phyloP scores from a whole-genome alignment of 64 coral and sea anemone species.

The Catalaphyllia jardinei region DNA sequence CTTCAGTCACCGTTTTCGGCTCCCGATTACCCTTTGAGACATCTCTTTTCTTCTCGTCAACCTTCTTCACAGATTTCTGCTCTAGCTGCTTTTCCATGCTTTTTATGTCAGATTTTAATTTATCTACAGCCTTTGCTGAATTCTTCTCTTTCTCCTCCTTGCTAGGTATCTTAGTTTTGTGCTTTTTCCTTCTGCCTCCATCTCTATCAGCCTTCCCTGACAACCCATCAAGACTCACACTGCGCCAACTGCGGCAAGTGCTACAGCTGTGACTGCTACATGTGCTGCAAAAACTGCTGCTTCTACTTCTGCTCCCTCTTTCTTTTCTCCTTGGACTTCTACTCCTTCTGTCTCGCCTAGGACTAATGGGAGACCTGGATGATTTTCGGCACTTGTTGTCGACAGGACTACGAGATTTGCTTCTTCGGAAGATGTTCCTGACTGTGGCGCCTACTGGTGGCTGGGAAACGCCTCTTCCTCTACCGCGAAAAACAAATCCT shows the following conservation, averaged over 20 bases:
- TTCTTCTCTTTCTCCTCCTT: neutral
- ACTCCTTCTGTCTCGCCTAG: neutral
- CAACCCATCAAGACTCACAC: conserved; percentile 9
- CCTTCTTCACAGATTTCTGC: neutral
- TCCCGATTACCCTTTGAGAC: neutral
- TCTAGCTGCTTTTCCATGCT: conserved; percentile 30
- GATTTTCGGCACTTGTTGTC: neutral
- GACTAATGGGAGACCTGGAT: conserved; percentile 25
- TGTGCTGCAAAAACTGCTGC: conserved; percentile 38
- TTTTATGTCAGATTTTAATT: conserved; percentile 28
- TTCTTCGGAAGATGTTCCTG: conserved; percentile 33
- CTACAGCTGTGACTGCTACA: conserved; percentile 36
- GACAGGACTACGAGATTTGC: neutral
- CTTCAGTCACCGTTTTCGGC: neutral
- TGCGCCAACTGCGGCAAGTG: conserved; percentile 18
- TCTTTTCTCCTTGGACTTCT: neutral
- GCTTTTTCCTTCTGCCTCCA: neutral
- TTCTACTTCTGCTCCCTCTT: neutral
- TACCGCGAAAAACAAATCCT: conserved; percentile 3
- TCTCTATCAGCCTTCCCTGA: neutral
- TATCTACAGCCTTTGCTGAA: neutral
- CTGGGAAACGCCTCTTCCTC: conserved; percentile 11
- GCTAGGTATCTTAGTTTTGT: neutral
- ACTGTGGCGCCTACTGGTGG: conserved; percentile 10
- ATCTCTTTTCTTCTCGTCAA: neutral